Evolutionary conservation across 2,888 invertebrate genomes (phyloP).

Genomic region (Anticlea derivata): DNA sequence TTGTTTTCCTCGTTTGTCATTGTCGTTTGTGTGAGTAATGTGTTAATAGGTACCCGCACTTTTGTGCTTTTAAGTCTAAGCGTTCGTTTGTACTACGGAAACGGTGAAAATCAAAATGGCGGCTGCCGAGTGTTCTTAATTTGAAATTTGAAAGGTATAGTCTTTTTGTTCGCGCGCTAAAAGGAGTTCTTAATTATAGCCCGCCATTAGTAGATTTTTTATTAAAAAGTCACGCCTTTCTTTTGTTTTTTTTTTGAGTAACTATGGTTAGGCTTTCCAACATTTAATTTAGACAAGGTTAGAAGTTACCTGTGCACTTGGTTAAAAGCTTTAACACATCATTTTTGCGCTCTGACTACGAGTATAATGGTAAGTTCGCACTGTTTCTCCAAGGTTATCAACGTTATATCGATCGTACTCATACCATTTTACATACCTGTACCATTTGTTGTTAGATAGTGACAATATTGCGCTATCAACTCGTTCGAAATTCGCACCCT

Average conservation of each 20-base stretch:
- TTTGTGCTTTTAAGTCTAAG: conserved; percentile 53
- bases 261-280: background rate
- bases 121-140: conserved; percentile 40
- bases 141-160: conserved; percentile 30
- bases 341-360: too few species aligned
- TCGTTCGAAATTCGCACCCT: conserved; percentile 4
- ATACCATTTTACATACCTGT: background rate
- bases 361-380: too few species aligned
- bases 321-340: background rate
- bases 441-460: background rate
- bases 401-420: background rate
- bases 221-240: background rate
- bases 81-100: conserved; percentile 50
- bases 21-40: conserved; percentile 59
- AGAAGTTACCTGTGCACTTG: too few species aligned
- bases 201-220: conserved; percentile 22
- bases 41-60: conserved; percentile 56
- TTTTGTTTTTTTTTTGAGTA: background rate
- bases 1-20: conserved; percentile 56
- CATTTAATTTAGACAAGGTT: background rate
- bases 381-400: background rate
- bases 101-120: conserved; percentile 49
- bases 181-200: conserved; percentile 28
- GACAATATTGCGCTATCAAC: conserved; percentile 4
- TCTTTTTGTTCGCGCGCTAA: conserved; percentile 32